These are phyloP conservation scores for Chroicocephalus ridibundus DNA, from an alignment of 2,113 vertebrate genomes.

Conservation along the genomic window DNA sequence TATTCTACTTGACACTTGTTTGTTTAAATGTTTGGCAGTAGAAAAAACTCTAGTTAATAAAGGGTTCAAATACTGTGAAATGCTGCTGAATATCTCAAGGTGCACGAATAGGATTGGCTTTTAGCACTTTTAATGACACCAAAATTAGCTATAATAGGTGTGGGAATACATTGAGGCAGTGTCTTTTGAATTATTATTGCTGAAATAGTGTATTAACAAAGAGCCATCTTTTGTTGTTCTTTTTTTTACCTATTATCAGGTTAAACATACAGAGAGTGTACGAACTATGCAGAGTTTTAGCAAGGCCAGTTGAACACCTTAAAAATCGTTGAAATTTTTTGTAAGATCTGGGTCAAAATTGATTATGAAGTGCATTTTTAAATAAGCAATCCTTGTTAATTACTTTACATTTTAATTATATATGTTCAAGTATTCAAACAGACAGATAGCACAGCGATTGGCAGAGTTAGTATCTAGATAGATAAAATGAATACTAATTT, in stretches of 20 bases:
- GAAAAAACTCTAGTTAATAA: conserved; percentile 32
- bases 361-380: background rate
- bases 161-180: background rate
- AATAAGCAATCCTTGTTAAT: background rate
- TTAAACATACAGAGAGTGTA: background rate
- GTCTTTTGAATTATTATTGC: conserved; percentile 14
- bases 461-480: background rate
- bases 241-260: background rate
- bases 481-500: background rate
- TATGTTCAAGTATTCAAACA: background rate
- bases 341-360: background rate
- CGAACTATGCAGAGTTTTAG: background rate
- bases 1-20: conserved; percentile 38
- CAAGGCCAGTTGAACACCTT: background rate
- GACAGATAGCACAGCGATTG: background rate
- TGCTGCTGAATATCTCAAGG: background rate
- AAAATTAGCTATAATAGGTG: background rate
- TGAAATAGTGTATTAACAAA: conserved; percentile 23
- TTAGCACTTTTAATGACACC: background rate
- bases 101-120: background rate
- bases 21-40: conserved; percentile 34
- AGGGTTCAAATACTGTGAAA: background rate
- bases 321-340: background rate
- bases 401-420: conserved; percentile 6
- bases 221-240: background rate